Base-by-base conservation (phyloP, 1,140 invertebrate genomes). In the Neodiprion virginianus region DNA sequence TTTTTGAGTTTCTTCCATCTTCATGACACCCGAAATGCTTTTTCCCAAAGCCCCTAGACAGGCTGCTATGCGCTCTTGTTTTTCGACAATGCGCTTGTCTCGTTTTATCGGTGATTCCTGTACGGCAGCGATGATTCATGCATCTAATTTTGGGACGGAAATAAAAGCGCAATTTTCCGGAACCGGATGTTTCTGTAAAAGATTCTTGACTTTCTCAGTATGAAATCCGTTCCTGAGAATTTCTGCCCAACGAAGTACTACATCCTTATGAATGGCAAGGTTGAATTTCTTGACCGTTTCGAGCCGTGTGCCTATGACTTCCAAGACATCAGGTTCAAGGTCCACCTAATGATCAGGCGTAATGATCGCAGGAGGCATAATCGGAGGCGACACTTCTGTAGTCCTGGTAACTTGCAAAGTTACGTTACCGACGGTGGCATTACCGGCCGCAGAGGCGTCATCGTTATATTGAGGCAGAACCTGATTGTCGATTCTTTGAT, bases 11-110 rank as follows among this genome's bases (percentile, higher is more conserved):
- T 12, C 21, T 9, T 74, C 72, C 1, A 74, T 74, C 49, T 74
- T 74, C 9, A 74, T 7, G 3, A 40, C 21, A 1, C 40, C 23
- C 49, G 72, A 74, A 14, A 69, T 69, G 9, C 23, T 8, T 74
- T 61, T 74, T 12, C 72, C 72, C 61, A 69, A n/a, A 8, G 67
- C 67, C 10, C 23, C 67, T 10, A 74, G 12, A 69, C 73, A 74
- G 21, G 73, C 73, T n/a, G 73, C 73, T 61, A 74, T 14, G 2
- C 73, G 73, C 23, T 69, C 73, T 74, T 74, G 73, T 69, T 74
- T 74, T n/a, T 74, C 73, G 0, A 69, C 23, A 28, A 74, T 74
- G 0, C 73, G 21, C 28, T 74, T 47, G 23, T 74, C 73, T n/a
- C 73, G 7, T 61, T 74, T 74, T 53, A 74, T 61, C 12, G 73